Base-by-base conservation (phyloP, 2,797 vertebrate genomes). In the Chaetophractus vellerosus region DNA sequence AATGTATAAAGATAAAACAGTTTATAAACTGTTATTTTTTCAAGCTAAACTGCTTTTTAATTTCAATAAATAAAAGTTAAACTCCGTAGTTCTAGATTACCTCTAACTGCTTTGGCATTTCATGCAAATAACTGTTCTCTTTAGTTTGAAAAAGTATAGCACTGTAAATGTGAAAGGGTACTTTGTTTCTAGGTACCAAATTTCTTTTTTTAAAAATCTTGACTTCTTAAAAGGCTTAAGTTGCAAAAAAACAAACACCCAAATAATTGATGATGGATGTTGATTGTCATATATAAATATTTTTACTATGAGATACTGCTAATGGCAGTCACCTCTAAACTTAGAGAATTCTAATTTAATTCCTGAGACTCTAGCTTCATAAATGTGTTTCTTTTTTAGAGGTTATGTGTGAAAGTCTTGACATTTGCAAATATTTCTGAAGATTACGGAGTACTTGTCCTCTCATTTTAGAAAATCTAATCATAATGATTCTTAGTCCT, bases 21-120 rank as follows among this genome's bases (percentile, higher is more conserved):
- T 2, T 90, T 52, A 15, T 75, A 57, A 90, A 95, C 45, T 79
- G 6, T 3, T 79, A 0, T 33, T 91, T 95, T 97, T 93, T 52
- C 88, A 38, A 96, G 64, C 66, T 84, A 55, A 91, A 69, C 10
- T 78, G 21, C 24, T 93, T 52, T 96, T 88, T 45, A 88, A n/a
- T 92, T 96, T 76, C 50, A 80, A 11, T 84, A 88, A 63, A 94
- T 82, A 84, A 91, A 57, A 50, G 74, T 81, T 59, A 45, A 93
- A 90, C 57, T 38, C 12, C 2, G 87, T 90, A 96, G 74, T 96
- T 97, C 80, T 75, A 52, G 76, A 69, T 59, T 87, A 96, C 21
- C 90, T 97, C 45, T 71, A 86, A n/a, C 10, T 82, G 38, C 96
- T 98, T 64, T 90, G 72, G 33, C 75, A 69, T 90, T 96, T 88